phyloP scores from a whole-genome alignment of 2,888 invertebrate species.

The Eupithecia abbreviata region DNA sequence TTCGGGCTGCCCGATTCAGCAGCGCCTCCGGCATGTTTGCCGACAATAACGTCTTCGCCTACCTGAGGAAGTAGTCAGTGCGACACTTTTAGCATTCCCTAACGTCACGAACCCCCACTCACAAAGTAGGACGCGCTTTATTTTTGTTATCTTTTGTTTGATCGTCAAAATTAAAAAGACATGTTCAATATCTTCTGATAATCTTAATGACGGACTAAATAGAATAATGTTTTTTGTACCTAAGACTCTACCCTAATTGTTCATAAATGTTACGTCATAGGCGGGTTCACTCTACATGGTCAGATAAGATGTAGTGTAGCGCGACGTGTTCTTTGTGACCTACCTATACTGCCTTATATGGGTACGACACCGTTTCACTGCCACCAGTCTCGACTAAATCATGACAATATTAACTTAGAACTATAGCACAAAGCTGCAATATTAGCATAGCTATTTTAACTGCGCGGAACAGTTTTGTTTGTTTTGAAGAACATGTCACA shows the following conservation, averaged over 20 bases:
- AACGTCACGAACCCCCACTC: too few relatives aligned
- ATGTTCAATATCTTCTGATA: too few relatives aligned
- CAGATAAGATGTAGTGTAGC: slow-evolving; percentile 55
- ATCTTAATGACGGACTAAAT: too few relatives aligned
- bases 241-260: neutral
- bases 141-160: too few relatives aligned
- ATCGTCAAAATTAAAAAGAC: too few relatives aligned
- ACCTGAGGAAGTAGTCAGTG: neutral
- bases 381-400: slow-evolving; percentile 65
- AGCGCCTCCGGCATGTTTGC: too few relatives aligned
- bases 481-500: neutral
- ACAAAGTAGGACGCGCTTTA: too few relatives aligned
- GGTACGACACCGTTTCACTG: slow-evolving; percentile 64
- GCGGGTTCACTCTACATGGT: slow-evolving; percentile 60
- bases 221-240: too few relatives aligned
- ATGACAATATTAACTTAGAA: slow-evolving; percentile 70
- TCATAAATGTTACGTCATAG: slow-evolving; percentile 44
- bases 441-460: slow-evolving; percentile 51
- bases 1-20: too few relatives aligned
- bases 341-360: slow-evolving; percentile 71
- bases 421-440: slow-evolving; percentile 58
- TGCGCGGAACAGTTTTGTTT: slow-evolving; percentile 12
- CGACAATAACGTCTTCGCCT: neutral
- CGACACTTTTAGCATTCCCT: too few relatives aligned
- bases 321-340: slow-evolving; percentile 60